Conservation (phyloP, 2,797 vertebrate species). For the Sciaenops ocellatus region DNA sequence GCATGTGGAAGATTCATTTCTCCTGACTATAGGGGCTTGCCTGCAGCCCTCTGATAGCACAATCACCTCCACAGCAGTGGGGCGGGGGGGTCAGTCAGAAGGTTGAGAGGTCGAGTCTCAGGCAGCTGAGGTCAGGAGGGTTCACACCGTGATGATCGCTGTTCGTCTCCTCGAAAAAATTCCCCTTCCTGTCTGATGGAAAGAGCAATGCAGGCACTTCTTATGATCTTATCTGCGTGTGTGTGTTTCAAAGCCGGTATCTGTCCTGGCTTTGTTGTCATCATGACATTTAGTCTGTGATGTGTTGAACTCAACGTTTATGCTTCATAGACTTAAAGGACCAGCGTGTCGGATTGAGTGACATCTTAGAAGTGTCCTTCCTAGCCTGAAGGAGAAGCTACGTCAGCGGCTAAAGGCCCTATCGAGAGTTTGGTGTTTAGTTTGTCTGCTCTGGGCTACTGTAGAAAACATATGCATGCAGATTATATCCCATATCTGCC, state of each 20-base stretch:
- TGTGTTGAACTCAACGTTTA: neutral
- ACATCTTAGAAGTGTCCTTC: no score
- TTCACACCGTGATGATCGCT: conserved; percentile 18
- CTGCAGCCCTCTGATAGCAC: conserved; percentile 41
- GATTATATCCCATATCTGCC: no score
- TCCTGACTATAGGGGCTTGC: conserved; percentile 42
- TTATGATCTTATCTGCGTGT: neutral
- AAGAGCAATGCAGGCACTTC: neutral
- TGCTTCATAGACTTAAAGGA: no score
- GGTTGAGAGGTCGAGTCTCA: conserved; percentile 56
- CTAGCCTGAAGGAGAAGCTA: no score
- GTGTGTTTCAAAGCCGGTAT: neutral
- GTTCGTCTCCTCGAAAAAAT: conserved; percentile 39
- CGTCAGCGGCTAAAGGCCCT: no score
- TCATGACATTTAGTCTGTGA: neutral
- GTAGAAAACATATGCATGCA: no score
- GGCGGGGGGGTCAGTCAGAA: conserved; percentile 14
- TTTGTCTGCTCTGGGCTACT: no score
- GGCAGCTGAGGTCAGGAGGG: conserved; percentile 53
- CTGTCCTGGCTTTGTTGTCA: neutral
- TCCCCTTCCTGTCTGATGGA: conserved; percentile 27
- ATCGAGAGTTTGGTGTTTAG: no score
- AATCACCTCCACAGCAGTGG: conserved; percentile 35
- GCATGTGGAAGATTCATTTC: conserved; percentile 72
- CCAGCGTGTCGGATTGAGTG: no score